These are phyloP conservation scores for Meteorus colon DNA, from an alignment of 2,888 invertebrate species.

Conservation along the genomic window DNA sequence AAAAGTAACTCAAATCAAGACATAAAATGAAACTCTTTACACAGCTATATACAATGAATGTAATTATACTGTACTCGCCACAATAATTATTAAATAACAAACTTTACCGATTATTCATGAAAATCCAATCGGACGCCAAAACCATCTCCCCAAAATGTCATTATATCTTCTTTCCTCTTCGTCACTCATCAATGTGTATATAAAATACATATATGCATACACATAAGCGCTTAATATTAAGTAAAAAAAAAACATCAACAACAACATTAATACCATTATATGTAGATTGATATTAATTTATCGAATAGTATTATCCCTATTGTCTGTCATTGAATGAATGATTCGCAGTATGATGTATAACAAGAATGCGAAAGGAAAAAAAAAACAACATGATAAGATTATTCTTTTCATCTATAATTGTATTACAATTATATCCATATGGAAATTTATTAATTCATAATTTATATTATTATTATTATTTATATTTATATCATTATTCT, in stretches of 20 bases:
- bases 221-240: conserved; percentile 14
- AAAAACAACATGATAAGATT: conserved; percentile 35
- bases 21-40: not conserved
- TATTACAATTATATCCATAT: conserved; percentile 44
- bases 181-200: conserved; percentile 49
- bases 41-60: not conserved
- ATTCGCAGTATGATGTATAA: conserved; percentile 53
- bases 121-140: conserved; percentile 41
- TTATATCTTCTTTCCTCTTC: conserved; percentile 40
- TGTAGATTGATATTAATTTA: conserved; percentile 54
- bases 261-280: conserved; percentile 44
- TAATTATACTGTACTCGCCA: conserved; percentile 2
- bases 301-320: conserved; percentile 66
- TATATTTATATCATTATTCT: not conserved
- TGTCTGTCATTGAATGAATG: conserved; percentile 53
- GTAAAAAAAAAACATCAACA: conserved; percentile 37
- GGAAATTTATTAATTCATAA: conserved; percentile 24
- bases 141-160: conserved; percentile 17
- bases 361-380: conserved; percentile 48
- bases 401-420: conserved; percentile 53
- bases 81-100: conserved; percentile 28
- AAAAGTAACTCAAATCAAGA: conserved; percentile 2
- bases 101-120: not conserved
- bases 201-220: not conserved
- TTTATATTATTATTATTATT: conserved; percentile 8